Evolutionary conservation across 2,888 invertebrate species (phyloP).

Genomic region (Eustalomyia histrio): DNA sequence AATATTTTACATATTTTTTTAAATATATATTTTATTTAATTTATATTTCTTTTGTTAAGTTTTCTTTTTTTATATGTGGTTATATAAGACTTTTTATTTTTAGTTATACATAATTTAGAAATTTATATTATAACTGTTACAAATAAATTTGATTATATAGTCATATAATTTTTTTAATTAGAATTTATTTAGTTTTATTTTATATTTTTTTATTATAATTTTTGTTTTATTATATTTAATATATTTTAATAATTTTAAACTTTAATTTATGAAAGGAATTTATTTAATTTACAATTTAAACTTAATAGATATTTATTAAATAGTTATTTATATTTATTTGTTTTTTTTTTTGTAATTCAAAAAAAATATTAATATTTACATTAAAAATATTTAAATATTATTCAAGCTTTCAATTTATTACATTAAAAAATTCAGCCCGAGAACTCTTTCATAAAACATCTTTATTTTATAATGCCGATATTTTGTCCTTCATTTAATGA

Average conservation of each 20-base stretch:
- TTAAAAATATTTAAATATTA: no score
- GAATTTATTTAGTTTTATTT: slow-evolving; percentile 24
- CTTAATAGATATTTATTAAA: not conserved
- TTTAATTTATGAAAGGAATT: slow-evolving; percentile 15
- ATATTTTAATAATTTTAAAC: slow-evolving; percentile 14
- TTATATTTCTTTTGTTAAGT: slow-evolving; percentile 39
- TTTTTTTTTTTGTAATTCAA: slow-evolving; percentile 13
- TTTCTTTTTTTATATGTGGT: slow-evolving; percentile 54
- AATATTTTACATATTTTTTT: slow-evolving; percentile 42
- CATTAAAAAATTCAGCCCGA: no score
- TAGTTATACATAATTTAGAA: slow-evolving; percentile 35
- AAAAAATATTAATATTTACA: no score
- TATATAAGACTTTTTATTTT: slow-evolving; percentile 46
- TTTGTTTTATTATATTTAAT: slow-evolving; percentile 20
- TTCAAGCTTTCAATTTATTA: no score
- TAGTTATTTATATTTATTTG: not conserved
- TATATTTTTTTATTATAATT: slow-evolving; percentile 31
- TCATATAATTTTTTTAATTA: slow-evolving; percentile 20
- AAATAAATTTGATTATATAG: slow-evolving; percentile 66
- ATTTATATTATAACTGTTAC: slow-evolving; percentile 48
- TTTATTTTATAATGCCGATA: no score
- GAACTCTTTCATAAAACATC: no score
- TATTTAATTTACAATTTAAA: slow-evolving; percentile 20
- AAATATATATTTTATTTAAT: slow-evolving; percentile 57
- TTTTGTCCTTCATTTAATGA: no score